Conservation (phyloP, 2,113 vertebrate genomes). For the Guaruba guarouba region DNA sequence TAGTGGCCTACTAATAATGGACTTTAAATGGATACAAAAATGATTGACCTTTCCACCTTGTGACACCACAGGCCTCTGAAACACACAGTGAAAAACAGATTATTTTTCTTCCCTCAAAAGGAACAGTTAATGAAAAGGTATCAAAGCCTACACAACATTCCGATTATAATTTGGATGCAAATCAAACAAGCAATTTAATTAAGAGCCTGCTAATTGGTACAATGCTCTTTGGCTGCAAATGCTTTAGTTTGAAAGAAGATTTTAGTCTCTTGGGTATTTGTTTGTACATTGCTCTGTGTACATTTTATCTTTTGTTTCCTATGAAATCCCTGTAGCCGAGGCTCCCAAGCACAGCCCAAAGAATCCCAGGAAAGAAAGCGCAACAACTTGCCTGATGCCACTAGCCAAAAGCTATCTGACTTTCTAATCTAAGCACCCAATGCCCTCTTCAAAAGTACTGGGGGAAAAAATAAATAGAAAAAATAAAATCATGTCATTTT, state of each 20-base stretch:
- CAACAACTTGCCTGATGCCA: background rate
- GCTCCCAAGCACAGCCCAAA: background rate
- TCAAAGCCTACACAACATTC: constrained; percentile 43
- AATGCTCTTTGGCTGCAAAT: constrained; percentile 27
- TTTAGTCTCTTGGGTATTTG: constrained; percentile 37
- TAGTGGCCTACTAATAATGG: constrained; percentile 3
- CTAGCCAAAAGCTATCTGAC: background rate
- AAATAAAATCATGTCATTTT: background rate
- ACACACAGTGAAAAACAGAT: background rate
- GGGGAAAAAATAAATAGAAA: background rate
- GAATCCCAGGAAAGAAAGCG: background rate
- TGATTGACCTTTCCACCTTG: constrained; percentile 48
- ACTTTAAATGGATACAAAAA: constrained; percentile 38
- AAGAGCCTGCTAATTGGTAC: constrained; percentile 58
- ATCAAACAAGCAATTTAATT: constrained; percentile 71
- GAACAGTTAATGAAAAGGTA: constrained; percentile 34
- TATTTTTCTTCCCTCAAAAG: background rate
- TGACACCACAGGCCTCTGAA: background rate
- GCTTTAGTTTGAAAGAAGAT: constrained; percentile 36
- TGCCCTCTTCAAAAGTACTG: background rate
- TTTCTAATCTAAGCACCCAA: background rate
- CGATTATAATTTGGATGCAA: constrained; percentile 65
- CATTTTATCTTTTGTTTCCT: background rate
- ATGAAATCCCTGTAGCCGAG: background rate
- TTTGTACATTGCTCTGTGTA: constrained; percentile 19